Percentiles rank a stretch among this genome's conserved stretches.
phyloP scores from a whole-genome alignment of 2,113 vertebrate genomes.

The Ptychochromis oligacanthus region DNA sequence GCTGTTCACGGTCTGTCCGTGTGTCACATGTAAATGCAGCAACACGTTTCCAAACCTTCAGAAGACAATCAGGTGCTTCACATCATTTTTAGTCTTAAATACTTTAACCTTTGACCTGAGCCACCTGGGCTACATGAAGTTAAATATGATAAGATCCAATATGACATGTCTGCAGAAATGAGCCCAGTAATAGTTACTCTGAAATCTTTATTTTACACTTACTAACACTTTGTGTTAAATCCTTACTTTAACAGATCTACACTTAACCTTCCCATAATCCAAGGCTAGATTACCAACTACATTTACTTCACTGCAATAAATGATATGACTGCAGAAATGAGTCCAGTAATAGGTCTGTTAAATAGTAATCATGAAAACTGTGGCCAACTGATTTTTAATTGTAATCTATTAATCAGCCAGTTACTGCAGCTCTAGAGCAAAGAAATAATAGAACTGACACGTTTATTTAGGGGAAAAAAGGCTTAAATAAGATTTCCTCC shows the following conservation, averaged over 20 bases:
- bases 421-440: background rate
- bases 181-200: no score
- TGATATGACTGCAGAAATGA: rapidly evolving
- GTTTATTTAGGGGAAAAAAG: background rate
- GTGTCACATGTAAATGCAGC: background rate
- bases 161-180: no score
- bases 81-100: background rate
- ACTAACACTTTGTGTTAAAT: no score
- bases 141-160: background rate
- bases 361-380: background rate
- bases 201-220: no score
- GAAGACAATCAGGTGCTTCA: background rate
- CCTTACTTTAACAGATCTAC: background rate
- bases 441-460: no score
- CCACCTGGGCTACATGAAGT: no score
- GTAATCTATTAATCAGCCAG: background rate
- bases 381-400: no score
- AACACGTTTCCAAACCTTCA: background rate
- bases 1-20: background rate
- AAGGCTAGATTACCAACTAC: background rate
- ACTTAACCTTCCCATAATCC: background rate
- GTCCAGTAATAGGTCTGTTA: background rate
- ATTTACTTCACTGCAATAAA: rapidly evolving
- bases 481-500: no score
- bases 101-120: background rate